Evolutionary conservation across 2,113 vertebrate species (phyloP).

Genomic region (Strix aluco): DNA sequence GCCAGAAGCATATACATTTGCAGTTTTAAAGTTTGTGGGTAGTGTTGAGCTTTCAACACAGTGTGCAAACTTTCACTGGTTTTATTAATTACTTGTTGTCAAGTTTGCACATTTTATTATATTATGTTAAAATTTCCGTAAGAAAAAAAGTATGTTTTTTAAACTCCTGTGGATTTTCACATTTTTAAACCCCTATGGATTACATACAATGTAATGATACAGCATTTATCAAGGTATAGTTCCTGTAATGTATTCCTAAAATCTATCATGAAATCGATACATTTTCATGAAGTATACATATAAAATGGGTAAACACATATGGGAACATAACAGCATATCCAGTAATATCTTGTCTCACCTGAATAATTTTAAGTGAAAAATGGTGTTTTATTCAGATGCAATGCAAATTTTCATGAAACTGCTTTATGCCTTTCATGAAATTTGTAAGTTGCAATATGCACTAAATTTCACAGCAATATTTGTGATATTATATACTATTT

Average conservation of each 20-base stretch:
- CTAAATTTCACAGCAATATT: background rate
- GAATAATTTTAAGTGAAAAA: background rate
- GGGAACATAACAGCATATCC: background rate
- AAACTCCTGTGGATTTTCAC: background rate
- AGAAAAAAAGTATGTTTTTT: background rate
- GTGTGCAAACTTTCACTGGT: background rate
- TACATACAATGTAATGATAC: background rate
- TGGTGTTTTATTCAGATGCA: background rate
- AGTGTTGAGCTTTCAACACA: background rate
- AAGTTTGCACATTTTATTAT: background rate
- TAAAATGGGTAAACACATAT: background rate
- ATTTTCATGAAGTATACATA: background rate
- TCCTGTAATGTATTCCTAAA: background rate
- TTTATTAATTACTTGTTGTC: conserved; percentile 30
- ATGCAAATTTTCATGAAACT: background rate
- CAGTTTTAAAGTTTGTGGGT: background rate
- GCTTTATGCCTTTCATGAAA: background rate
- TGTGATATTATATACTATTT: background rate
- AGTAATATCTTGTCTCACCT: background rate
- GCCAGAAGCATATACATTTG: background rate
- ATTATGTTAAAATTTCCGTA: background rate
- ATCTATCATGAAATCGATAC: background rate
- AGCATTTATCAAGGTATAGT: background rate
- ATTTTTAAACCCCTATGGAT: background rate
- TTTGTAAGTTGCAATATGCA: background rate